Percentiles rank a stretch among this genome's conserved stretches.
Evolutionary conservation across 2,888 invertebrate species (phyloP).

Genomic region (Polylopha cassiicola): DNA sequence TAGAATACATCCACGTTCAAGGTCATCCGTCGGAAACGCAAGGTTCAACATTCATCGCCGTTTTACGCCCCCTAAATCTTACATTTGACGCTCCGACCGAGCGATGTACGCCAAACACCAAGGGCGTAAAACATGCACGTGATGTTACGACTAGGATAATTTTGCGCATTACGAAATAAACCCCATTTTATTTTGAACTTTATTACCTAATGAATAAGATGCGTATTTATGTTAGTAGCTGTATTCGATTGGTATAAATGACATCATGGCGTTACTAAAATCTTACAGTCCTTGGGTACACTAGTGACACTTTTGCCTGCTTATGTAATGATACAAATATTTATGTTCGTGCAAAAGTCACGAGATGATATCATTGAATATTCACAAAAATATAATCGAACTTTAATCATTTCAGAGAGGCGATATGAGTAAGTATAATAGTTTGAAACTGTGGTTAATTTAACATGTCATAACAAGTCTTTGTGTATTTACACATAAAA

Average conservation of each 20-base stretch:
- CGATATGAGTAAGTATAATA: no score
- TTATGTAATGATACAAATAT: conserved; percentile 17
- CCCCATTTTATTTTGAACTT: conserved; percentile 10
- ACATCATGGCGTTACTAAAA: conserved; percentile 17
- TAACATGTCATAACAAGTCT: no score
- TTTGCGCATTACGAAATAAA: conserved; percentile 10
- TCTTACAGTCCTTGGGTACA: conserved; percentile 12
- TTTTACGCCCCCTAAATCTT: conserved; percentile 15
- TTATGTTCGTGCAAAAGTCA: conserved; percentile 3
- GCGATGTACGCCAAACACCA: conserved; percentile 15
- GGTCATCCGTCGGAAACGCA: conserved; percentile 15
- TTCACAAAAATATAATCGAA: no score
- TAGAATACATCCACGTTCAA: conserved; percentile 21
- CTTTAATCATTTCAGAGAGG: no score
- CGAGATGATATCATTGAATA: conserved; percentile 15
- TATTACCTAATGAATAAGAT: not conserved
- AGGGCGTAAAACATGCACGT: conserved; percentile 14
- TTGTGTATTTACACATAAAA: no score
- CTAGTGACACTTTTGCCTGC: conserved; percentile 13
- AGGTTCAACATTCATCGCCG: conserved; percentile 18
- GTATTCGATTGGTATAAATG: conserved; percentile 12
- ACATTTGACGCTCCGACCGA: conserved; percentile 6
- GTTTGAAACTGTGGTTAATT: no score
- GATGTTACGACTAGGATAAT: conserved; percentile 18
- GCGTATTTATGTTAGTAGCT: not conserved